Evolutionary conservation across 2,797 vertebrate genomes (phyloP).

Genomic region (Muscicapa striata): DNA sequence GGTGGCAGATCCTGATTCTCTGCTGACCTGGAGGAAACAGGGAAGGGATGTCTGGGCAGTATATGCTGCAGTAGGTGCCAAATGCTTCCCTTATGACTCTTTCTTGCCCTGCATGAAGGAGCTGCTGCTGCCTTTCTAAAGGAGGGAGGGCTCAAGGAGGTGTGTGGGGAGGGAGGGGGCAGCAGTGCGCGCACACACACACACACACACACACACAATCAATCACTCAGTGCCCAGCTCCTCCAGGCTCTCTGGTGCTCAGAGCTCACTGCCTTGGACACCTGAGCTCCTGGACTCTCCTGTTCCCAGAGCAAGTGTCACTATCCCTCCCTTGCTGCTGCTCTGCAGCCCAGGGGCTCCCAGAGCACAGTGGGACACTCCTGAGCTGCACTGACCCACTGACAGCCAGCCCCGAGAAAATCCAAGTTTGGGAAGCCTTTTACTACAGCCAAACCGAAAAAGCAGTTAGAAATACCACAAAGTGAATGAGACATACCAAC

Average conservation of each 20-base stretch:
- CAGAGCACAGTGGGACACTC: neutral
- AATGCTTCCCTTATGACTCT: neutral
- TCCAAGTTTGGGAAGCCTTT: neutral
- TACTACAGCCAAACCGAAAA: constrained; percentile 13
- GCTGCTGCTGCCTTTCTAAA: neutral
- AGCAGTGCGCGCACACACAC: neutral
- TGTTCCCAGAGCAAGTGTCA: neutral
- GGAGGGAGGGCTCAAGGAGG: neutral
- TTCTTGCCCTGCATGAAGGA: neutral
- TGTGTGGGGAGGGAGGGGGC: neutral
- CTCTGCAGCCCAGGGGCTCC: neutral
- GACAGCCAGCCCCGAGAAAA: constrained; percentile 7
- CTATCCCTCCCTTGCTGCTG: neutral
- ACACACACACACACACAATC: neutral
- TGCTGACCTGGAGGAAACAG: constrained; percentile 69
- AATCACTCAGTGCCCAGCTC: neutral
- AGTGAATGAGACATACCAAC: neutral
- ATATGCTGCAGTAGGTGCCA: constrained; percentile 7
- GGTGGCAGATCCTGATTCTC: constrained; percentile 65
- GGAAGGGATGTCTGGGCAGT: constrained; percentile 59
- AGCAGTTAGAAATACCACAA: neutral
- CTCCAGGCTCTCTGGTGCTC: neutral
- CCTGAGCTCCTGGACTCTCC: neutral
- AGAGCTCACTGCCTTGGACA: neutral
- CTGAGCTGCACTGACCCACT: neutral